Percentiles rank a stretch among this genome's conserved stretches.
Conservation (phyloP, 2,888 invertebrate genomes). For the Macroteleia sp. region DNA sequence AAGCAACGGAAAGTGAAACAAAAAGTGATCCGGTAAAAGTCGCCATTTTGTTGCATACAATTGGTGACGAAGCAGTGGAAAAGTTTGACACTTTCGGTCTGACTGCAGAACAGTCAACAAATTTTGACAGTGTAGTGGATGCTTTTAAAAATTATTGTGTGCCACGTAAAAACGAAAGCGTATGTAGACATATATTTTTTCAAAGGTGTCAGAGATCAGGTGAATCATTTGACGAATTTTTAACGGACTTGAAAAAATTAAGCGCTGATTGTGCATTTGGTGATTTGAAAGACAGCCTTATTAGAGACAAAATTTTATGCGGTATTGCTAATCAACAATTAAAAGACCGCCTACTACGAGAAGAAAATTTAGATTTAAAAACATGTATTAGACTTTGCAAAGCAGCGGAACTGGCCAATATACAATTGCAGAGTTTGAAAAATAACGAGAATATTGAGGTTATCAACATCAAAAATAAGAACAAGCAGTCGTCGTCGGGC, state of each 20-base stretch:
- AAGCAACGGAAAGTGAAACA: too few relatives aligned
- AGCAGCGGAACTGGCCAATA: too few relatives aligned
- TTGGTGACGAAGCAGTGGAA: too few relatives aligned
- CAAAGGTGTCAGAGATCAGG: conserved; percentile 50
- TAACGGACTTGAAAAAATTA: conserved; percentile 67
- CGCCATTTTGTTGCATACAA: too few relatives aligned
- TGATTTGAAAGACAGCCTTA: conserved; percentile 10
- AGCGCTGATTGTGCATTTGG: conserved; percentile 62
- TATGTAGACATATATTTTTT: conserved; percentile 67
- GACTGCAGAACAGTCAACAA: conserved; percentile 5
- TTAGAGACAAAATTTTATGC: conserved; percentile 10
- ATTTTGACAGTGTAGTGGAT: conserved; percentile 41
- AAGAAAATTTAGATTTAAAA: too few relatives aligned
- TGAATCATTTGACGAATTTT: conserved; percentile 65
- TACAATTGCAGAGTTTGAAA: too few relatives aligned
- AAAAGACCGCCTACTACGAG: conserved; percentile 65
- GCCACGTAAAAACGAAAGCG: conserved; percentile 53
- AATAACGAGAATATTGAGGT: too few relatives aligned
- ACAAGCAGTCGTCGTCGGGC: too few relatives aligned
- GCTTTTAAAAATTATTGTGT: conserved; percentile 62
- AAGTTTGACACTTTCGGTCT: too few relatives aligned
- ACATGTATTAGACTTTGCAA: too few relatives aligned
- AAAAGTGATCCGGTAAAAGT: too few relatives aligned
- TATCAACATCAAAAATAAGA: too few relatives aligned
- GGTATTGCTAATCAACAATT: conserved; percentile 59